These are phyloP conservation scores for Lepus townsendii DNA, from an alignment of 2,797 vertebrate genomes.

Conservation along the genomic window DNA sequence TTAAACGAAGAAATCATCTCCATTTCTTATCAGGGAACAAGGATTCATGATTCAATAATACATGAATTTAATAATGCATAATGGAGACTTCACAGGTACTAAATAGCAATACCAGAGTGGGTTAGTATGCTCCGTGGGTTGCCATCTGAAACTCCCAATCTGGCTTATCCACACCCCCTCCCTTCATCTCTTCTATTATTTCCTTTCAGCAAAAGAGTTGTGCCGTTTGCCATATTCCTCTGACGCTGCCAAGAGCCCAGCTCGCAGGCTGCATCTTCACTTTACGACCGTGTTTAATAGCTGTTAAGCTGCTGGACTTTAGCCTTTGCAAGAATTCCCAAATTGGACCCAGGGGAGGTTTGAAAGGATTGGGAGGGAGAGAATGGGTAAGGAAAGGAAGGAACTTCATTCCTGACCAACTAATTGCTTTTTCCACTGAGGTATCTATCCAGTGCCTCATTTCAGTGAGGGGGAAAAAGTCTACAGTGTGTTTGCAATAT, in stretches of 20 bases:
- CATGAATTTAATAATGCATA: constrained; percentile 93
- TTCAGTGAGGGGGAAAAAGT: constrained; percentile 1
- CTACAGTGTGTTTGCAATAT: background rate
- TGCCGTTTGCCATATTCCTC: constrained; percentile 57
- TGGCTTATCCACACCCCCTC: constrained; percentile 46
- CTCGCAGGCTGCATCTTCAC: constrained; percentile 69
- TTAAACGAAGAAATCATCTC: constrained; percentile 91
- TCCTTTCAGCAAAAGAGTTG: constrained; percentile 52
- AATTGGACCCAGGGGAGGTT: constrained; percentile 78
- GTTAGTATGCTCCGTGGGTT: constrained; percentile 83
- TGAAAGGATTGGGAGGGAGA: constrained; percentile 73
- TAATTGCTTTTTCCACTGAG: constrained; percentile 68
- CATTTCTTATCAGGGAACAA: constrained; percentile 91
- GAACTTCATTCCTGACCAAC: constrained; percentile 58
- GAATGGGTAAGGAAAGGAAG: constrained; percentile 50
- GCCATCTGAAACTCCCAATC: constrained; percentile 58
- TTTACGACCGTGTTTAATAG: constrained; percentile 82
- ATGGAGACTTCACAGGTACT: constrained; percentile 90
- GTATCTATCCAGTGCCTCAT: constrained; percentile 39
- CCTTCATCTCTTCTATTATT: constrained; percentile 54
- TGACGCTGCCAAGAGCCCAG: constrained; percentile 66
- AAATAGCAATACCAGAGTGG: constrained; percentile 89
- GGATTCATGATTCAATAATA: constrained; percentile 91
- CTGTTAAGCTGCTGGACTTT: constrained; percentile 85
- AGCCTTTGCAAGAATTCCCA: constrained; percentile 80